Conservation (phyloP, 2,797 vertebrate species). For the Rhinoraja longicauda region DNA sequence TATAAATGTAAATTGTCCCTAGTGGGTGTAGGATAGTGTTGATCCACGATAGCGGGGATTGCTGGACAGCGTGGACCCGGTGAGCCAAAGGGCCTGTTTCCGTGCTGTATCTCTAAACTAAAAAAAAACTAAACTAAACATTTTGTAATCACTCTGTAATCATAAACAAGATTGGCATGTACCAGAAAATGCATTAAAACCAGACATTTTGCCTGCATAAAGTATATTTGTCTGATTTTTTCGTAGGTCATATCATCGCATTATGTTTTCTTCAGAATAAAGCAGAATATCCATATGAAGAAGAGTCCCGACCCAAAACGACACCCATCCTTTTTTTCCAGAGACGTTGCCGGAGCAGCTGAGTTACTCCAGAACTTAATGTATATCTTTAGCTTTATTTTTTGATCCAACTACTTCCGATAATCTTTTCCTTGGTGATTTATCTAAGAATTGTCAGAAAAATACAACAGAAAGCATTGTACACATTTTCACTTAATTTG, state of each 20-base stretch:
- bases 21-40: too few species aligned
- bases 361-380: too few species aligned
- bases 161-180: not conserved
- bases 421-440: not conserved
- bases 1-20: too few species aligned
- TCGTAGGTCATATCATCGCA: not conserved
- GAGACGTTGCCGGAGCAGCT: too few species aligned
- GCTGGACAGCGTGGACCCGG: too few species aligned
- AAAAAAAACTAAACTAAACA: not conserved
- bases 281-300: too few species aligned
- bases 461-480: not conserved
- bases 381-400: not conserved
- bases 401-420: not conserved
- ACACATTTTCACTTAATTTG: not conserved
- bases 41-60: too few species aligned
- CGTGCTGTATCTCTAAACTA: too few species aligned
- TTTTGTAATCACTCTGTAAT: not conserved
- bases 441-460: not conserved
- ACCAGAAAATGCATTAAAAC: not conserved
- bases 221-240: not conserved
- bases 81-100: too few species aligned
- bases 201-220: not conserved
- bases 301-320: too few species aligned
- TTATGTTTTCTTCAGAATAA: not conserved
- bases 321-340: too few species aligned